Base-by-base conservation (phyloP, 2,113 vertebrate species). In the Cyphomyrus discorhynchus region DNA sequence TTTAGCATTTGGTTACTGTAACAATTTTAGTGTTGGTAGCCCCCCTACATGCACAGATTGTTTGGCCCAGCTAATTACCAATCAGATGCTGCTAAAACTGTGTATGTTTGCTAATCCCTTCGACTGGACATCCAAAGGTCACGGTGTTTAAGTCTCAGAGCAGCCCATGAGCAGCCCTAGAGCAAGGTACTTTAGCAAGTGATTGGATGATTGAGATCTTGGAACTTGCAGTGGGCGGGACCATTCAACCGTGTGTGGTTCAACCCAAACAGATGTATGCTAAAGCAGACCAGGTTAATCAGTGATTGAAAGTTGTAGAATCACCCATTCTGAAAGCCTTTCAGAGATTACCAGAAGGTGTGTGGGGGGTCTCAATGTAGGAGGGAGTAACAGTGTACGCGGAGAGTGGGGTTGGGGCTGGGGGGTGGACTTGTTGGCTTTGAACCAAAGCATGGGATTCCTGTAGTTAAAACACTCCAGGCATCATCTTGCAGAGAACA, bases 291-390 rank as follows among this genome's bases (percentile, higher is more conserved):
- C 24, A n/a, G n/a, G 21, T 24, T 24, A 62, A 62, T 9, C 24
- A 24, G 24, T 62, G 2, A 62, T 62, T 62, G 58, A n/a, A 62
- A 62, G 21, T 62, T 24, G 21, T 62, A 27, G 2, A 62, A 62
- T 62, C 94, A 93, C 93, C 94, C 17, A 21, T 24, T 58, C 19
- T 8, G 53, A 58, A 58, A 58, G 53, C 53, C 53, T 94, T 94
- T 89, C 92, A 74, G 62, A 94, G 95, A 95, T 95, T 95, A 95
- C 93, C 93, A 92, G 88, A 53, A 53, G 1, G 50, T 52, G 15
- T 53, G 3, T 39, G 39, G 52, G 15, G 52, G 52, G 15, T 53
- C 17, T 53, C 52, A 53, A 19, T 53, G 4, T 19, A 53, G 52
- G 3, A 53, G 3, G 15, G 52, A 53, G 52, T 53, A 53, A 53